Conservation (phyloP, 2,797 vertebrate species). For the Euthynnus affinis region DNA sequence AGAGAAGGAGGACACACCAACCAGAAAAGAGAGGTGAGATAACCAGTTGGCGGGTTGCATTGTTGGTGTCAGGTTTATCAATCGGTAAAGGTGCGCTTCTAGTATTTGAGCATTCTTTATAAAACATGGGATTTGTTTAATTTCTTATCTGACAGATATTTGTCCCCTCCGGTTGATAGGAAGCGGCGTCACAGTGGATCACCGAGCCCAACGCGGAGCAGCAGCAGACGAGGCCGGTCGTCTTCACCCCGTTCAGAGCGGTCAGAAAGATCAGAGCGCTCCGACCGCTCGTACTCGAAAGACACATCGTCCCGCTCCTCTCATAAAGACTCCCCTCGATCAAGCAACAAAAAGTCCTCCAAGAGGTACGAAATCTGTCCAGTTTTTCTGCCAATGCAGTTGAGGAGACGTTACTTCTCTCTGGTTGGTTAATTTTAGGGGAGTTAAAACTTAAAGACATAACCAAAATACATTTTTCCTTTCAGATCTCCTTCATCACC, state of each 20-base stretch:
- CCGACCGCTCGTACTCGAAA: conserved; percentile 91
- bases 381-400: neutral
- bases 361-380: conserved; percentile 88
- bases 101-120: neutral
- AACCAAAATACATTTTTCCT: neutral
- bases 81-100: neutral
- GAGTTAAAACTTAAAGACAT: neutral
- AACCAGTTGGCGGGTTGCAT: neutral
- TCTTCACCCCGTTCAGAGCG: conserved; percentile 94
- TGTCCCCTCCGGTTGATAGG: conserved; percentile 79
- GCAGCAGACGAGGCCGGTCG: conserved; percentile 90
- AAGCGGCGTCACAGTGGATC: conserved; percentile 95
- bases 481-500: conserved; percentile 94
- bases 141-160: conserved; percentile 33
- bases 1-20: conserved; percentile 89
- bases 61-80: neutral
- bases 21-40: conserved; percentile 94
- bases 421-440: no score
- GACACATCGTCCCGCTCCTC: conserved; percentile 91
- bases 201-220: conserved; percentile 92
- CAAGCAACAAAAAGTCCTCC: conserved; percentile 93
- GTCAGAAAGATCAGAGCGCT: conserved; percentile 91
- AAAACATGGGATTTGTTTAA: conserved; percentile 8
- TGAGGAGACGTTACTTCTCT: neutral
- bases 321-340: conserved; percentile 96